Conservation (phyloP, 2,888 invertebrate genomes). For the Hedychridium roseum region DNA sequence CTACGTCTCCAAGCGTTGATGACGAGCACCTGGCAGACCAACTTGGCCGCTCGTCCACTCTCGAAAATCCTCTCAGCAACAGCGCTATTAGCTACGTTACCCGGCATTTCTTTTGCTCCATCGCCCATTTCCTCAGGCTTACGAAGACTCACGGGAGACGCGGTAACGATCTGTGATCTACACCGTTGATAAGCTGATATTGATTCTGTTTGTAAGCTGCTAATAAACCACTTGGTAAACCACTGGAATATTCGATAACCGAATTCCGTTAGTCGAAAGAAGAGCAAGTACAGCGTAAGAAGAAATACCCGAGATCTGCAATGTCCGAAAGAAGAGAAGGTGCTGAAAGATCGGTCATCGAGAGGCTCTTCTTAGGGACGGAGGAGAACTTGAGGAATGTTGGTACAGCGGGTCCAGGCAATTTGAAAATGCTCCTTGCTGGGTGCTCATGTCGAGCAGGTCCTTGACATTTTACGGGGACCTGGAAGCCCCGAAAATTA, state of each 20-base stretch:
- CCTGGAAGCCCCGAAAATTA: conserved; percentile 40
- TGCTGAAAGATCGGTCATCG: conserved; percentile 52
- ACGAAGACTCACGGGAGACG: too few species aligned
- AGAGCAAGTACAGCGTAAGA: too few species aligned
- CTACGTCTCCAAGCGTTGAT: conserved; percentile 67
- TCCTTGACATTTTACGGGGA: conserved; percentile 42
- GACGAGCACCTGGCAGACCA: conserved; percentile 65
- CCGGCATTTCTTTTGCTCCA: conserved; percentile 22
- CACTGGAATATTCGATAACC: too few species aligned
- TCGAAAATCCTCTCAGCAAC: neutral
- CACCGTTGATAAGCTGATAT: too few species aligned
- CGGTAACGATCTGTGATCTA: too few species aligned
- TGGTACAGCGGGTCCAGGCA: conserved; percentile 19
- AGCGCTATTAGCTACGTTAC: conserved; percentile 4
- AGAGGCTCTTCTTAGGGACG: conserved; percentile 50
- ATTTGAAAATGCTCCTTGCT: conserved; percentile 32
- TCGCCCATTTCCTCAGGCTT: conserved; percentile 32
- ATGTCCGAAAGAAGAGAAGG: conserved; percentile 31
- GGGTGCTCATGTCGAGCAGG: conserved; percentile 34
- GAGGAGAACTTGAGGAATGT: conserved; percentile 11
- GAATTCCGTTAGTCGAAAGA: too few species aligned
- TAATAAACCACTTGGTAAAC: too few species aligned
- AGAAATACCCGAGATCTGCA: conserved; percentile 39
- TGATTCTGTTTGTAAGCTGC: too few species aligned
- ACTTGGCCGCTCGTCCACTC: conserved; percentile 60